phyloP scores from a whole-genome alignment of 2,888 invertebrate genomes.

The Himalopsyche kuldschensis region DNA sequence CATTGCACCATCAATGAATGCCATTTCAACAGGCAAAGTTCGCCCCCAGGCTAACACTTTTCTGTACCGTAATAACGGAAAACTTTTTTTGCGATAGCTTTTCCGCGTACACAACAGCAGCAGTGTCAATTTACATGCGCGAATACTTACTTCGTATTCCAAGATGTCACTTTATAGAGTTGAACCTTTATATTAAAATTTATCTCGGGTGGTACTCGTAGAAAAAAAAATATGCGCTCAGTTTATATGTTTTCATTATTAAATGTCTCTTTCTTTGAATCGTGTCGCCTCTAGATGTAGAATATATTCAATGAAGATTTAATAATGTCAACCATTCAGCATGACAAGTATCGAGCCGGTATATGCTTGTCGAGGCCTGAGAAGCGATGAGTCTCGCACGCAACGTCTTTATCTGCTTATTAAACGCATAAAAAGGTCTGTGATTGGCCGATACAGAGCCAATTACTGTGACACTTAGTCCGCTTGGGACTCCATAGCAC shows the following conservation, averaged over 20 bases:
- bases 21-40: not conserved
- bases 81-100: not conserved
- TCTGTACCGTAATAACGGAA: not conserved
- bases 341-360: not conserved
- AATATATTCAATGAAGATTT: not conserved
- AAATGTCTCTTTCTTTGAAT: not conserved
- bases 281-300: not conserved
- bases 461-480: conserved; percentile 32
- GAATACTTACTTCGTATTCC: not conserved
- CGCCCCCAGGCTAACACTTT: not conserved
- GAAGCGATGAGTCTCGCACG: not conserved
- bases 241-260: not conserved
- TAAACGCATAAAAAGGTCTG: conserved; percentile 19
- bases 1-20: conserved; percentile 8
- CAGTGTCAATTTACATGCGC: not conserved
- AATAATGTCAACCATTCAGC: not conserved
- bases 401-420: conserved; percentile 29
- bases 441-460: conserved; percentile 36
- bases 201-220: not conserved
- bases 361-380: not conserved
- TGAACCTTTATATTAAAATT: not conserved
- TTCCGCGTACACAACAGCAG: not conserved
- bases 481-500: conserved; percentile 1
- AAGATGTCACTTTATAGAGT: not conserved
- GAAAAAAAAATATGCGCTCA: not conserved